Evolutionary conservation across 2,888 invertebrate species (phyloP), one percentile per base, ranked within the genome.

Genomic region (Siphonodentalium dalli): DNA sequence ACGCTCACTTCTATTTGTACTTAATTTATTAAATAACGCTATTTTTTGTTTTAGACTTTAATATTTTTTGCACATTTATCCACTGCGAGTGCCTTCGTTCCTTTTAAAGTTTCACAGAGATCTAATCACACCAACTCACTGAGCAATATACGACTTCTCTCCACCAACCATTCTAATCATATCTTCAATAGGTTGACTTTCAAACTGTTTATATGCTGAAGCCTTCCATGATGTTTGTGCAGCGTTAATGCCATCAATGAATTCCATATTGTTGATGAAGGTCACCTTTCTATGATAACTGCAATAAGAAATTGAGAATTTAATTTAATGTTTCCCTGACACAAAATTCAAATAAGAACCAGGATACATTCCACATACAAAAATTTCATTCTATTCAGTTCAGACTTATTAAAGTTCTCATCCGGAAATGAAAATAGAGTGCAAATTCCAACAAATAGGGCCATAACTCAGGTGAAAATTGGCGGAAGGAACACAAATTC

Each of bases 141-240:
- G n/a, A 11, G 45, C 44, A 35, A 72, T 63, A 55, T 50, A 59
- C 8, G 74, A 75, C 11, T 68, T 65, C 11, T 55, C 54, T 2
- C 84, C 83, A n/a, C 84, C 84, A 40, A 78, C 71, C 65, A 74
- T 71, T 26, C 58, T 67, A 15, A 79, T 58, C 42, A 84, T 61
- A 15, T 82, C 77, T 29, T 70, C 71, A 11, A 78, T 51, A 1
- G 77, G 69, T 66, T 75, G 73, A 4, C 61, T 64, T 21, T 81
- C 76, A 61, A 78, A 79, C 35, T 81, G 72, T 3, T 71, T 64
- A 58, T 85, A 84, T 2, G 66, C 56, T 8, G 52, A 69, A 2
- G 85, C 85, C 27, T 49, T 74, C 84, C 84, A 85, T 15, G 72
- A 75, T 8, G 59, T 76, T 64, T 83, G 82, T 0, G 55, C 56